Evolutionary conservation across 2,113 vertebrate species (phyloP).

Genomic region (Maylandia zebra): DNA sequence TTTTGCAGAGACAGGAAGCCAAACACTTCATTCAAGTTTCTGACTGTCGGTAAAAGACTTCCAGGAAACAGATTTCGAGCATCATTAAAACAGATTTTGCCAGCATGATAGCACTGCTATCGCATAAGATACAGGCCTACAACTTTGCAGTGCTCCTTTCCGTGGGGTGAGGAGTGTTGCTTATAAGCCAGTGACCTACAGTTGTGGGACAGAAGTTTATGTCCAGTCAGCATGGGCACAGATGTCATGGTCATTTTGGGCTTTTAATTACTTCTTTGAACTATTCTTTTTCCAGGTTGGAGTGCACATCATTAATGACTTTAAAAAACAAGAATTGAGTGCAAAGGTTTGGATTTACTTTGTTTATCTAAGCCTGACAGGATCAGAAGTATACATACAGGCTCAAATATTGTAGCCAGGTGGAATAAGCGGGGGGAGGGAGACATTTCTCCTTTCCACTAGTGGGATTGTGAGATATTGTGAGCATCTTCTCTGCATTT

Average conservation of each 20-base stretch:
- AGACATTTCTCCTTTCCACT: not conserved
- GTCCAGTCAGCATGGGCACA: not conserved
- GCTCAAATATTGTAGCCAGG: not conserved
- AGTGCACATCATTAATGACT: not conserved
- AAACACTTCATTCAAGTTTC: not conserved
- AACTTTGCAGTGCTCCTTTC: not conserved
- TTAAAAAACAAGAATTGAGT: not conserved
- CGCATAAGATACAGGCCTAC: not conserved
- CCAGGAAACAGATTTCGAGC: not conserved
- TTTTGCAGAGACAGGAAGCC: not conserved
- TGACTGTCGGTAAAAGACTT: not conserved
- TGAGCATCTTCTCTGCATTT: not conserved
- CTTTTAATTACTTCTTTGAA: not conserved
- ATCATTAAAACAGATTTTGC: not conserved
- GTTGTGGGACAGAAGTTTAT: not conserved
- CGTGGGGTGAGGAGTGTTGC: not conserved
- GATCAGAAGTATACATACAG: not conserved
- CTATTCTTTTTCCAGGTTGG: not conserved
- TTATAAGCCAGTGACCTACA: not conserved
- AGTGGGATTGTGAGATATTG: not conserved
- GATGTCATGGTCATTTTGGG: not conserved
- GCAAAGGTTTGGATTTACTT: not conserved
- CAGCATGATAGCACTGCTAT: not conserved
- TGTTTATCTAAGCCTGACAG: not conserved
- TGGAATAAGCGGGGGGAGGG: not conserved